Evolutionary conservation across 1,140 invertebrate species (phyloP).

Genomic region (Archegozetes longisetosus): DNA sequence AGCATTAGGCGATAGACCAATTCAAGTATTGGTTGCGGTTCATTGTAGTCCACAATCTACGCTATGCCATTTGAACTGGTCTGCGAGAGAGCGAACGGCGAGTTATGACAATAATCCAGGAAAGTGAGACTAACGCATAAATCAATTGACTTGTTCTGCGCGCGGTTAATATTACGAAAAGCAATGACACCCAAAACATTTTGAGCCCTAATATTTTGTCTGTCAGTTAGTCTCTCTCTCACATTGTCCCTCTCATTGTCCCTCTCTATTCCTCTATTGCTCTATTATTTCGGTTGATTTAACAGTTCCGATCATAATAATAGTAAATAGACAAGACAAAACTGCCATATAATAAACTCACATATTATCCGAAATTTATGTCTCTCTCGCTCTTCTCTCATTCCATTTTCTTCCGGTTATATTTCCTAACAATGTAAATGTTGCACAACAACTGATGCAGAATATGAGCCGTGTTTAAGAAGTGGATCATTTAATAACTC

Average conservation of each 20-base stretch:
- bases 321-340: not conserved
- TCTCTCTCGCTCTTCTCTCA: not conserved
- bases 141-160: not conserved
- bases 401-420: not conserved
- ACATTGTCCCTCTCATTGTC: not conserved
- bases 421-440: not conserved
- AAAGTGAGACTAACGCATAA: slow-evolving; percentile 1
- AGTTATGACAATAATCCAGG: slow-evolving; percentile 1
- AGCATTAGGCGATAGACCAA: not conserved
- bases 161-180: not conserved
- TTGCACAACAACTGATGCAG: not conserved
- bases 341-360: not conserved
- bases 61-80: not conserved
- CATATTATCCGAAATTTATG: not conserved
- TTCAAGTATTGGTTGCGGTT: not conserved
- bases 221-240: too few species aligned
- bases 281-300: not conserved
- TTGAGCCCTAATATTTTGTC: too few species aligned
- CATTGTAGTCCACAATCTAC: not conserved
- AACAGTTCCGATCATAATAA: not conserved
- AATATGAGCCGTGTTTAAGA: not conserved
- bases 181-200: not conserved
- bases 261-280: not conserved
- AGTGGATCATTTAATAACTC: not conserved
- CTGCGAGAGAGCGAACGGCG: too few species aligned